These are phyloP conservation scores for Hyperoodon ampullatus DNA, from an alignment of 2,113 vertebrate species.

Conservation along the genomic window DNA sequence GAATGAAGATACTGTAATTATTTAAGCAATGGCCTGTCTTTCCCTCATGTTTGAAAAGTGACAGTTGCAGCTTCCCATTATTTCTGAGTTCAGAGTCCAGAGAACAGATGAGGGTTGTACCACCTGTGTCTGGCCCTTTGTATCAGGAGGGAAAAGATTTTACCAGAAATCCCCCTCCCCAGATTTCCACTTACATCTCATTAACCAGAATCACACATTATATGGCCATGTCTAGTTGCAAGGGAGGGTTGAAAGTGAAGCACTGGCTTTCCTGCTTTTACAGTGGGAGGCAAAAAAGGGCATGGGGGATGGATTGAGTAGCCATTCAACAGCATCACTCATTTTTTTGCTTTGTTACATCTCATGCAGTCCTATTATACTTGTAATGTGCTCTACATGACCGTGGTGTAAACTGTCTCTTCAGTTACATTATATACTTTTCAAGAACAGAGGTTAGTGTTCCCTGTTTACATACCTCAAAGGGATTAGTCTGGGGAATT, in stretches of 20 bases:
- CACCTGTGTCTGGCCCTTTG: neutral
- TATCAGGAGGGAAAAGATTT: neutral
- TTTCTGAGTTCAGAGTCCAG: neutral
- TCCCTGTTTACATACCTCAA: neutral
- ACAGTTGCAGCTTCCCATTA: neutral
- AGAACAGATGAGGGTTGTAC: neutral
- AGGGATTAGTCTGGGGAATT: neutral
- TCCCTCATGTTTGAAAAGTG: neutral
- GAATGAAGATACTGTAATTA: neutral
- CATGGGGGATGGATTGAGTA: fast-evolving
- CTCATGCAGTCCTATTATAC: neutral
- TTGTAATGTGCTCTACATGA: neutral
- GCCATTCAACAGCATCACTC: neutral
- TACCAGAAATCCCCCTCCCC: neutral
- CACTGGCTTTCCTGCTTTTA: neutral
- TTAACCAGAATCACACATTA: neutral
- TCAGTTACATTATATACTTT: neutral
- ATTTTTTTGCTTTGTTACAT: neutral
- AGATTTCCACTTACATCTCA: neutral
- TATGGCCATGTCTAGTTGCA: neutral
- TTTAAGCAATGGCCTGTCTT: neutral
- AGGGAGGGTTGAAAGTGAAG: neutral
- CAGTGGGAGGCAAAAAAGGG: neutral
- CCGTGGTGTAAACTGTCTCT: neutral
- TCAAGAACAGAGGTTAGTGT: neutral